phyloP scores from a whole-genome alignment of 1,140 invertebrate genomes.

The Argopecten irradians region DNA sequence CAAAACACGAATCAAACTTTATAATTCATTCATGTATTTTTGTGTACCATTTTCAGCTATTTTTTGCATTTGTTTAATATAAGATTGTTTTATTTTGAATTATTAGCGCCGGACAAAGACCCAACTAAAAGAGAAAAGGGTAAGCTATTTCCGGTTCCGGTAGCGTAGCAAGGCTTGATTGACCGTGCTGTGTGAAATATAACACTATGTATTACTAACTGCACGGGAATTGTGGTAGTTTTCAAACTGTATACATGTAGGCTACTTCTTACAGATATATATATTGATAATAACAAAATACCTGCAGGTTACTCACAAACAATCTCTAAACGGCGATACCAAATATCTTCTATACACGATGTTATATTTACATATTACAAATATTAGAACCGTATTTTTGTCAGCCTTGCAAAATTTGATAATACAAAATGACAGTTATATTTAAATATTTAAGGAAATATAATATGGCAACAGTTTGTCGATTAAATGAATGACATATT shows the following conservation, averaged over 20 bases:
- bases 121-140: not conserved
- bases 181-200: not conserved
- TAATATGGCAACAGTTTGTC: no score
- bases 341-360: no score
- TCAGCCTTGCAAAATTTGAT: no score
- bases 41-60: not conserved
- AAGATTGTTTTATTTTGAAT: not conserved
- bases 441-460: no score
- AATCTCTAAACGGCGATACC: no score
- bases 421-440: no score
- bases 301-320: no score
- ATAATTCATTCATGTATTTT: not conserved
- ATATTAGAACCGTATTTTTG: no score
- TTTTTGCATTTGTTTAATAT: not conserved
- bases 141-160: not conserved
- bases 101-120: not conserved
- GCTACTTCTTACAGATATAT: no score
- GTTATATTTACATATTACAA: no score
- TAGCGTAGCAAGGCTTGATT: not conserved
- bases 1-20: not conserved
- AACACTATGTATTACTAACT: not conserved
- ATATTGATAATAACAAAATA: no score
- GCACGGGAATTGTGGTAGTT: not conserved
- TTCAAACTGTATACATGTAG: not conserved
- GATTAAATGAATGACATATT: no score